Conservation (phyloP, 2,797 vertebrate species). For the Lophotriccus pileatus region DNA sequence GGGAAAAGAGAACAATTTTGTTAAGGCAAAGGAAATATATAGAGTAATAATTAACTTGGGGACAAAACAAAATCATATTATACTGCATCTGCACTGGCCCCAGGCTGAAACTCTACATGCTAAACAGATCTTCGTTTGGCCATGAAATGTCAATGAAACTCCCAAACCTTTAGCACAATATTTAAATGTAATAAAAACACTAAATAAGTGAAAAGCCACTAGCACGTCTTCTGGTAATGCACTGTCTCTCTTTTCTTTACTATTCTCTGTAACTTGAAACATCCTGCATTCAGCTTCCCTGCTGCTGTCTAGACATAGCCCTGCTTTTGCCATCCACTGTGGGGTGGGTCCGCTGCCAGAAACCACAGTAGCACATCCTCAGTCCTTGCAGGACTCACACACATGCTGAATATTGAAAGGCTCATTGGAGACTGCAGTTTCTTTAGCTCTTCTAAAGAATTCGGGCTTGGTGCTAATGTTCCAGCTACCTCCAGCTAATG, state of each 20-base stretch:
- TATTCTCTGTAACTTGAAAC: neutral
- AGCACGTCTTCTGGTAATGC: neutral
- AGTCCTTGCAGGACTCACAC: neutral
- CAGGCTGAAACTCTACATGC: neutral
- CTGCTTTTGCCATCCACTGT: neutral
- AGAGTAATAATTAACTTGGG: neutral
- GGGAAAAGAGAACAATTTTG: neutral
- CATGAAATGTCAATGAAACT: neutral
- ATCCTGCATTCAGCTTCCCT: neutral
- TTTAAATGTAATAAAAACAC: neutral
- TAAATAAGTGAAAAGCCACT: neutral
- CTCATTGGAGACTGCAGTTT: neutral
- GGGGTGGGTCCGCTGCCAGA: neutral
- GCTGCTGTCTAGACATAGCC: neutral
- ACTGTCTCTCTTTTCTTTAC: neutral
- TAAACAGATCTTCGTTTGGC: neutral
- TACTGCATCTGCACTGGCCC: neutral
- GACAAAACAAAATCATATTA: neutral
- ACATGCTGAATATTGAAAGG: fast-evolving
- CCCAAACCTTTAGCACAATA: neutral
- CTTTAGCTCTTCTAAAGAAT: neutral
- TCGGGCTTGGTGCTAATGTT: neutral
- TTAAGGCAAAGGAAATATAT: neutral
- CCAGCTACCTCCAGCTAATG: neutral
- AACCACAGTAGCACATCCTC: neutral